Evolutionary conservation across 2,797 vertebrate genomes (phyloP).

Genomic region (Halcyon chelicuti): DNA sequence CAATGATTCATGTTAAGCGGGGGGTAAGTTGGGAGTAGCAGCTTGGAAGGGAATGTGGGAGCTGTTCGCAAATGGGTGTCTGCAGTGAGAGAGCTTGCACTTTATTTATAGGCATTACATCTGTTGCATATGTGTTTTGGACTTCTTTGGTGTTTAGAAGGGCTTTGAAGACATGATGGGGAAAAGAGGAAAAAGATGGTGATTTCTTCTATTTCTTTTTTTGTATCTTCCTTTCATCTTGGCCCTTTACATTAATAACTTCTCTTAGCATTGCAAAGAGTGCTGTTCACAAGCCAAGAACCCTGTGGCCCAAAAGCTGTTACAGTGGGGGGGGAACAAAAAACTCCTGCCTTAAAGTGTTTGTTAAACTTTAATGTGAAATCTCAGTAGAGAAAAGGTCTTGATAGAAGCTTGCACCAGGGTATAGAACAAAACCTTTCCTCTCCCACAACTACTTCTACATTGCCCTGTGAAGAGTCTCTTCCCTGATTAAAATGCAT

Average conservation of each 20-base stretch:
- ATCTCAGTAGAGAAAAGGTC: not conserved
- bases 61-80: constrained; percentile 2
- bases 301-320: not conserved
- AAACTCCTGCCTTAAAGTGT: not conserved
- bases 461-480: not conserved
- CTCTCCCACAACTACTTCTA: not conserved
- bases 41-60: constrained; percentile 22
- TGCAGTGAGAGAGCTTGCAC: not conserved
- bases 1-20: not conserved
- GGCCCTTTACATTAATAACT: not conserved
- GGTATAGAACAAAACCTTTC: not conserved
- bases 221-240: not conserved
- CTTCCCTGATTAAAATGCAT: not conserved
- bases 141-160: not conserved
- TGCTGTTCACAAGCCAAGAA: not conserved
- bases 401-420: not conserved
- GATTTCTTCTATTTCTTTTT: not conserved
- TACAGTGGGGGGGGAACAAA: not conserved
- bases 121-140: not conserved
- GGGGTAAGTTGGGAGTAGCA: constrained; percentile 8
- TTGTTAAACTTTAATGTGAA: not conserved
- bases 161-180: not conserved
- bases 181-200: not conserved
- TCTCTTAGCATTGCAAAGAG: not conserved
- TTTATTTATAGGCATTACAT: constrained; percentile 58